Base-by-base conservation (phyloP, 2,797 vertebrate species). In the Sebastes hubbsi region DNA sequence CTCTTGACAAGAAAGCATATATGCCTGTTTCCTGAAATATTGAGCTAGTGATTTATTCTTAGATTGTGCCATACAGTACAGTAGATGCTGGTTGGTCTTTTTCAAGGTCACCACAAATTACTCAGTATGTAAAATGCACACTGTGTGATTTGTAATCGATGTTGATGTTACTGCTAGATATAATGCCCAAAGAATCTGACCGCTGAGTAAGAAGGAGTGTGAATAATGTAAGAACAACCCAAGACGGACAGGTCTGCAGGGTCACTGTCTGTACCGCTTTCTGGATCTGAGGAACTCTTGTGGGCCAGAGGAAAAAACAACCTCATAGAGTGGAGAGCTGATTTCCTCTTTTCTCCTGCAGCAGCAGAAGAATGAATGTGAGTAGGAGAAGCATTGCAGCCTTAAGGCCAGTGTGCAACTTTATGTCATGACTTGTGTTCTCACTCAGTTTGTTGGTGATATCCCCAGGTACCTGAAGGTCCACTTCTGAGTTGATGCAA, bases 171-270 rank as follows among this genome's bases (percentile, higher is more conserved):
- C 56, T 76, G 42, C 56, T 8, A 6, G 62, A 78, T 34, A 32
- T 13, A 8, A 56, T 16, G 22, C 7, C 56, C 10, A 29, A 54
- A 72, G 63, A 76, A 34, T 77, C 55, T 75, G n/a, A 72, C 36
- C 3, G 2, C 38, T 74, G 58, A 75, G 29, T 36, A 49, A 77
- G 59, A 77, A 20, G 8, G 18, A 59, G 38, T 18, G 30, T 90
- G 27, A 87, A 72, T 78, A 85, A 89, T 87, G 61, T 78, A 86
- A 67, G 49, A 22, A n/a, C 49, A 52, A 36, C 46, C 30, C 20
- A 42, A 49, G 62, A 68, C n/a, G 36, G 25, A 69, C 24, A n/a
- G 38, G 55, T 81, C 73, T 66, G 49, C 34, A 56, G 52, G 56
- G 80, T 16, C 13, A 30, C 3, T 65, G 54, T 52, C 14, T 66